These are phyloP conservation scores for Crepidodera aurea DNA, from an alignment of 2,888 invertebrate species.

Conservation along the genomic window DNA sequence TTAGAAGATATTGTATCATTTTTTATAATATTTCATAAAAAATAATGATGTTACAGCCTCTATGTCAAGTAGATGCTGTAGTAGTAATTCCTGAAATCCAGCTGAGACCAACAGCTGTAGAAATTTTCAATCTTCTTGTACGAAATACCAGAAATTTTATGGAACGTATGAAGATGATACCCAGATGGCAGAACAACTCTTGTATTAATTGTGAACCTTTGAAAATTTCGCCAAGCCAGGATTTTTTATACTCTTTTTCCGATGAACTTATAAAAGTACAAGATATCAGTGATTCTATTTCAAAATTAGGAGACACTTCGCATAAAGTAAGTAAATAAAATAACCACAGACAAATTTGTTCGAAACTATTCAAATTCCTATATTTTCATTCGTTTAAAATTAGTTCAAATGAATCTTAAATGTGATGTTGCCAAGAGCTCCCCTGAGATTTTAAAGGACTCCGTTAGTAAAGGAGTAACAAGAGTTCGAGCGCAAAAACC, in stretches of 20 bases:
- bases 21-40: no score
- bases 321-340: conserved; percentile 57
- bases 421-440: no score
- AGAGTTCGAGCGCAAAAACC: no score
- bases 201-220: conserved; percentile 78
- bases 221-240: conserved; percentile 65
- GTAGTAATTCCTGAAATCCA: conserved; percentile 79
- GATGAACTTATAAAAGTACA: conserved; percentile 79
- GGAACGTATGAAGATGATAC: conserved; percentile 76
- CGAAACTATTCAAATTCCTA: no score
- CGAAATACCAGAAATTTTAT: conserved; percentile 80
- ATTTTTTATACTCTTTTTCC: conserved; percentile 77
- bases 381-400: no score
- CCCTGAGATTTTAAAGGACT: no score
- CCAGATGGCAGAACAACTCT: conserved; percentile 86
- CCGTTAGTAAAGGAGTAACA: no score
- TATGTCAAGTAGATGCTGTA: conserved; percentile 83
- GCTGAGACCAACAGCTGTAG: conserved; percentile 76
- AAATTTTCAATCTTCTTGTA: conserved; percentile 80
- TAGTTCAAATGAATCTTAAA: no score
- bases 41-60: no score
- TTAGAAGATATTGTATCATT: no score
- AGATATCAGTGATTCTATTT: conserved; percentile 72
- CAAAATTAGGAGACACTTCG: conserved; percentile 73
- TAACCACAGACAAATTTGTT: not conserved